A percentile compares a stretch with the other conserved stretches of the same genome.
phyloP scores from a whole-genome alignment of 2,888 invertebrate species.

The Caenorhabditis becei region DNA sequence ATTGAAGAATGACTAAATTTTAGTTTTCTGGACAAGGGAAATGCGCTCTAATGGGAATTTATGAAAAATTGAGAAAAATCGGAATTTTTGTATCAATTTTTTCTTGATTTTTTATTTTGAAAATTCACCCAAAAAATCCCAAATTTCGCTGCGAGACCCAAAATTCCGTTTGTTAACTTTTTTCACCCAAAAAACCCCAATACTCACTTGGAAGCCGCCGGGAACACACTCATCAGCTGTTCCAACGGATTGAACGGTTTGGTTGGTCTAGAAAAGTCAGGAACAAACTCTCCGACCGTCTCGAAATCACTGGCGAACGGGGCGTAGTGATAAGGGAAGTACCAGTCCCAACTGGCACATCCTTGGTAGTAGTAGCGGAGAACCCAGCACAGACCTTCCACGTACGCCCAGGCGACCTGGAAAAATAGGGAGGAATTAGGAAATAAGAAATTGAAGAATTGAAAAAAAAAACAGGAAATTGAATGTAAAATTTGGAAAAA shows the following conservation, averaged over 20 bases:
- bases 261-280: constrained; percentile 91
- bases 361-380: constrained; percentile 99
- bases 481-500: too few relatives aligned
- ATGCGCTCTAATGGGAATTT: too few relatives aligned
- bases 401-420: constrained; percentile 91
- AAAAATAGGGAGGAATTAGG: too few relatives aligned
- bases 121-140: too few relatives aligned
- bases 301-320: constrained; percentile 99
- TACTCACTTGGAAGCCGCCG: constrained; percentile 89
- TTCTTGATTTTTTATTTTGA: too few relatives aligned
- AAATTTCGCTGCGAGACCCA: too few relatives aligned
- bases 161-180: background rate
- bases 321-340: constrained; percentile 99
- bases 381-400: constrained; percentile 97
- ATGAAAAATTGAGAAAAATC: too few relatives aligned
- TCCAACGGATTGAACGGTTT: constrained; percentile 97
- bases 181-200: background rate
- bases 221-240: constrained; percentile 99
- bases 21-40: too few relatives aligned
- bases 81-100: too few relatives aligned
- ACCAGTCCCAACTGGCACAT: constrained; percentile 99
- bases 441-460: too few relatives aligned
- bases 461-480: too few relatives aligned
- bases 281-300: constrained; percentile 86
- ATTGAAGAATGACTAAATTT: too few relatives aligned